Evolutionary conservation across 2,113 vertebrate species (phyloP).

Genomic region (Turnix velox): DNA sequence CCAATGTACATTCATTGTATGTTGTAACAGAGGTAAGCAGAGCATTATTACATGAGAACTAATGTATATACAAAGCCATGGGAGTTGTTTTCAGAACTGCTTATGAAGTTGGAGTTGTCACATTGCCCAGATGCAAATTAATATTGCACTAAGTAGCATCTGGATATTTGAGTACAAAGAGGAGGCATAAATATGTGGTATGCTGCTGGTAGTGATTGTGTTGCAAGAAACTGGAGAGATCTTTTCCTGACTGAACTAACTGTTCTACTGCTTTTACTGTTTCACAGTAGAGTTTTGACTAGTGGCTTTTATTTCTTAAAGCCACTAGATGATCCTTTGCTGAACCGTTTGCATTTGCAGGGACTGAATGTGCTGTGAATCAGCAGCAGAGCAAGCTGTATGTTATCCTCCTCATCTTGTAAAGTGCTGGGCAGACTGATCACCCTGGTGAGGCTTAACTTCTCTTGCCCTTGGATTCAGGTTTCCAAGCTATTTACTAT

Average conservation of each 20-base stretch:
- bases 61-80: not conserved
- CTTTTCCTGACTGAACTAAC: not conserved
- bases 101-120: not conserved
- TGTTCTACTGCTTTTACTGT: not conserved
- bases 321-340: not conserved
- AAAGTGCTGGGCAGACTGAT: not conserved
- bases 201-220: not conserved
- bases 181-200: not conserved
- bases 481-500: conserved; percentile 15
- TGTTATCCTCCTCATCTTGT: not conserved
- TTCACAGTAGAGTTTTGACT: not conserved
- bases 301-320: not conserved
- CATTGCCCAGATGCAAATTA: not conserved
- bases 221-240: not conserved
- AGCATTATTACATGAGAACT: not conserved
- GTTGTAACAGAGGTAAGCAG: not conserved
- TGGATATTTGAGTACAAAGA: not conserved
- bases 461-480: not conserved
- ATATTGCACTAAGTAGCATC: not conserved
- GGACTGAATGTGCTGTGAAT: not conserved
- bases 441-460: not conserved
- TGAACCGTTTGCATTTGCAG: not conserved
- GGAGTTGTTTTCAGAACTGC: not conserved
- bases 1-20: not conserved
- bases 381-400: not conserved